Percentiles rank a stretch among this genome's conserved stretches.
These are phyloP conservation scores for Diacarnus erythraeanus DNA, from an alignment of 37 sponge, comb jelly and placozoan species.

Conservation along the genomic window DNA sequence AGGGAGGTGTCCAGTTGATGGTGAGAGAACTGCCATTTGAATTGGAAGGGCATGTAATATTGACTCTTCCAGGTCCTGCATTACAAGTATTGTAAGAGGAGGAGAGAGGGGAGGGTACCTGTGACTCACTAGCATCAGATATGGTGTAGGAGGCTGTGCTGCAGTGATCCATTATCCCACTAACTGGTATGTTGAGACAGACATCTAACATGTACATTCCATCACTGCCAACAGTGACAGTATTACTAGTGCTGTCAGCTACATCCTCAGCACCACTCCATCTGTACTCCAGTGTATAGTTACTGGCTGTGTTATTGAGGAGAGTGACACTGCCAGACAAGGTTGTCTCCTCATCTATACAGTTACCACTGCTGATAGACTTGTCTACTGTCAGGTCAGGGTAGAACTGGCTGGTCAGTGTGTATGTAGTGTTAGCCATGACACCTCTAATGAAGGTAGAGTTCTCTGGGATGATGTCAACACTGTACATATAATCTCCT, in stretches of 20 bases:
- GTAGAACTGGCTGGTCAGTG: neutral
- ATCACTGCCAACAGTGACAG: neutral
- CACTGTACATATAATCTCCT: constrained; percentile 11
- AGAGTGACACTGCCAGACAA: constrained; percentile 7
- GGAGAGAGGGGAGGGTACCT: too few species aligned
- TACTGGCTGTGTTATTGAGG: neutral
- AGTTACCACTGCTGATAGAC: neutral
- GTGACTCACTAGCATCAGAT: neutral
- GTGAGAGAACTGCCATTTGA: neutral
- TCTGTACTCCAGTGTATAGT: neutral
- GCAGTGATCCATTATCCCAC: neutral
- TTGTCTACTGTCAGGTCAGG: neutral
- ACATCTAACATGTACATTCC: neutral
- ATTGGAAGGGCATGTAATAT: neutral
- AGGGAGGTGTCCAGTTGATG: neutral
- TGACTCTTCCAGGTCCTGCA: neutral
- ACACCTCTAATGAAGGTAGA: neutral
- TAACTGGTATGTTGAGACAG: neutral
- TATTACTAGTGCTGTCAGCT: neutral
- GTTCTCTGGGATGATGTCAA: neutral
- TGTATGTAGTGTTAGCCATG: neutral
- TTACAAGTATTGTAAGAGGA: too few species aligned
- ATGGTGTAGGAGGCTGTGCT: neutral
- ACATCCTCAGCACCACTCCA: neutral
- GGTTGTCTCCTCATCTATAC: neutral